phyloP scores from a whole-genome alignment of 2,888 invertebrate species.

The Tenthredo mesomela region DNA sequence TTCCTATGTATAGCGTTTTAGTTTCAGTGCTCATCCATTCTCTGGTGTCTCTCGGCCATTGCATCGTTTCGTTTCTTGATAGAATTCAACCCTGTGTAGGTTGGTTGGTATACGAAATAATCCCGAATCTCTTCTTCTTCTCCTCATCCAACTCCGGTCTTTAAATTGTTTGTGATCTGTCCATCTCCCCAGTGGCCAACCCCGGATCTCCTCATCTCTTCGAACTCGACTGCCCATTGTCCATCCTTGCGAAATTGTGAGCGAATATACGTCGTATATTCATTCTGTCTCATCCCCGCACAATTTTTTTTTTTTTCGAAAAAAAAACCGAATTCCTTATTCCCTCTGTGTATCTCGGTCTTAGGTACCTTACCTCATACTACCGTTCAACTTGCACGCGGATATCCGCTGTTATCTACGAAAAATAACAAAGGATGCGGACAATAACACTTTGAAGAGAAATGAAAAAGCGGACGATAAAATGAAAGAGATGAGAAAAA shows the following conservation, averaged over 20 bases:
- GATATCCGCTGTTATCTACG: background rate
- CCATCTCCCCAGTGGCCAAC: background rate
- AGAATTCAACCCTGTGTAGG: background rate
- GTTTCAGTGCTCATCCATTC: constrained; percentile 22
- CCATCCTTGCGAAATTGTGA: constrained; percentile 14
- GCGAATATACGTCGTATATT: background rate
- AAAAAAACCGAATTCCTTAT: background rate
- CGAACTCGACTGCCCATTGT: constrained; percentile 20
- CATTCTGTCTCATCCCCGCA: background rate
- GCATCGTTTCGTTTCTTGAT: constrained; percentile 21
- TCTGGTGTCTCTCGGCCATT: constrained; percentile 16
- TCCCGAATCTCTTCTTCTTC: background rate
- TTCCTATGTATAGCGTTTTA: constrained; percentile 6
- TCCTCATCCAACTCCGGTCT: background rate
- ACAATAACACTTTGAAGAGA: background rate
- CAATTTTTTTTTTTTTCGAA: background rate
- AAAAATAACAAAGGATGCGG: background rate
- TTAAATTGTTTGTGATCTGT: constrained; percentile 39
- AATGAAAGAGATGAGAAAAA: background rate
- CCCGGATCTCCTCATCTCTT: constrained; percentile 3
- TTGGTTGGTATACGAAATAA: background rate
- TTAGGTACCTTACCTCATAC: background rate
- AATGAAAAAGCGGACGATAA: background rate
- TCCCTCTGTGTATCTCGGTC: background rate
- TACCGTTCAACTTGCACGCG: background rate